phyloP scores from a whole-genome alignment of 2,888 invertebrate species.

The Hydroisotoma schaefferi region DNA sequence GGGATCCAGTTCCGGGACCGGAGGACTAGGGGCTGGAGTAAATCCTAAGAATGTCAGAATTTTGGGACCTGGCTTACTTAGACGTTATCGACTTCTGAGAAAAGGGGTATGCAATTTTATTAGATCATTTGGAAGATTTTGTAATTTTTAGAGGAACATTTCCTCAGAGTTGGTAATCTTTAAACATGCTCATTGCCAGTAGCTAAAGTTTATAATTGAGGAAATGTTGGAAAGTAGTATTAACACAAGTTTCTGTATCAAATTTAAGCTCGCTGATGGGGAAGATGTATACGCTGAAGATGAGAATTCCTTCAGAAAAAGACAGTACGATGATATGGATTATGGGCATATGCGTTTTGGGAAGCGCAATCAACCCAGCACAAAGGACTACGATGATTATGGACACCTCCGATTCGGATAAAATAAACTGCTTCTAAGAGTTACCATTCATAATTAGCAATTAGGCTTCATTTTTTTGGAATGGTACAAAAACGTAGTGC shows the following conservation, averaged over 20 bases:
- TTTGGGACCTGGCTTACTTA: neutral
- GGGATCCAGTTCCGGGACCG: neutral
- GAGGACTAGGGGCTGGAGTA: neutral
- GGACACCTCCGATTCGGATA: slow-evolving; percentile 46
- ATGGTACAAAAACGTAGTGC: no score
- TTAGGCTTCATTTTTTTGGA: no score
- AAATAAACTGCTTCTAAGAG: no score
- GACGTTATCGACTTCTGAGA: slow-evolving; percentile 4
- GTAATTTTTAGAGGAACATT: neutral
- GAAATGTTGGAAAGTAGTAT: neutral
- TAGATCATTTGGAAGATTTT: neutral
- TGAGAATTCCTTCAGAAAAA: slow-evolving; percentile 33
- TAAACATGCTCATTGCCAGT: no score
- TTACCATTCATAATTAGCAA: no score
- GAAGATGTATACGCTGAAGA: slow-evolving; percentile 32
- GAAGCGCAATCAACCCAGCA: slow-evolving; percentile 29
- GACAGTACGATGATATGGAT: slow-evolving; percentile 41
- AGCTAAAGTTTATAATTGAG: no score
- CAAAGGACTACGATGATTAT: slow-evolving; percentile 44
- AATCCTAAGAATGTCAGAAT: slow-evolving; percentile 9
- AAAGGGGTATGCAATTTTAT: slow-evolving; percentile 9
- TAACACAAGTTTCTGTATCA: neutral
- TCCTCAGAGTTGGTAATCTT: no score
- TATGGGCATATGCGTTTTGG: slow-evolving; percentile 47
- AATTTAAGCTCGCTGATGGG: slow-evolving; percentile 16